These are phyloP conservation scores for Rhizomys pruinosus DNA, from an alignment of 2,113 vertebrate species.

Conservation along the genomic window DNA sequence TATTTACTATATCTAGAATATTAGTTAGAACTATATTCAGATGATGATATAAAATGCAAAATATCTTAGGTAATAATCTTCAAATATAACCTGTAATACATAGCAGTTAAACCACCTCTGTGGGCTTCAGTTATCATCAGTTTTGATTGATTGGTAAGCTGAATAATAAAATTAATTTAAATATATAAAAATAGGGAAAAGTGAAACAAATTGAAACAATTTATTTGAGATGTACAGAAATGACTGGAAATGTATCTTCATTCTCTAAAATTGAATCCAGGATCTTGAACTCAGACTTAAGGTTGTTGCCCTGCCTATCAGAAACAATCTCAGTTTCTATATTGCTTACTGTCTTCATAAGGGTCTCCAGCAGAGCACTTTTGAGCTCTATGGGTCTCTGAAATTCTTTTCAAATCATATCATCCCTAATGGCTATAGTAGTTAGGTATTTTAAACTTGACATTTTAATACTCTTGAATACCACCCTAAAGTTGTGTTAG, in stretches of 20 bases:
- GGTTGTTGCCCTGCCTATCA: too few species aligned
- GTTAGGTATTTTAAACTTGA: neutral
- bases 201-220: neutral
- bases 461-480: neutral
- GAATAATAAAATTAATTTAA: neutral
- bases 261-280: neutral
- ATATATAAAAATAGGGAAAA: neutral
- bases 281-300: neutral
- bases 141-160: neutral
- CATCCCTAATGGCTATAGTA: neutral
- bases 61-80: neutral
- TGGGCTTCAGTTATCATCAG: neutral
- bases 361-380: accelerated
- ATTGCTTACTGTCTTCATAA: too few species aligned
- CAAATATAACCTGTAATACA: neutral
- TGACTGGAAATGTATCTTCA: neutral
- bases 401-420: neutral
- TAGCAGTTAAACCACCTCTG: neutral
- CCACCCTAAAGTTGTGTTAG: neutral
- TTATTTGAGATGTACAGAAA: neutral
- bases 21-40: neutral
- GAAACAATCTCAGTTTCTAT: neutral
- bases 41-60: neutral
- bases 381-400: neutral
- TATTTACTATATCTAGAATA: constrained; percentile 25